These are phyloP conservation scores for Tragelaphus scriptus DNA, from an alignment of 2,113 vertebrate species.

Conservation along the genomic window DNA sequence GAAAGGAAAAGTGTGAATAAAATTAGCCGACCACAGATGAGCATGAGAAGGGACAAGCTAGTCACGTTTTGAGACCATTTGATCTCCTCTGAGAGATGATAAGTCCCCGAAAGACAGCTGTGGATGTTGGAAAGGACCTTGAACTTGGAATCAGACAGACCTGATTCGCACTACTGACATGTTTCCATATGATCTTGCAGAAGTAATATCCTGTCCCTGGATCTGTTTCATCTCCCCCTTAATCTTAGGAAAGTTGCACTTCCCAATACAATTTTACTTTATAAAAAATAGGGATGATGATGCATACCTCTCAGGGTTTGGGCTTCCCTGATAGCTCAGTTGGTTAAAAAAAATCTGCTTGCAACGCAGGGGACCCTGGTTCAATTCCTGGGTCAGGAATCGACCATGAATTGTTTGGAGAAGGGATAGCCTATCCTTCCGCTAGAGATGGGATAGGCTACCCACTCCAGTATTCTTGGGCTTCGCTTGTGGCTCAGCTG, in stretches of 20 bases:
- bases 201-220: background rate
- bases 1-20: background rate
- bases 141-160: background rate
- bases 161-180: background rate
- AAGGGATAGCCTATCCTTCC: background rate
- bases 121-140: background rate
- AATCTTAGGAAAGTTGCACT: background rate
- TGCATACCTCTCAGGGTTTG: background rate
- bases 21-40: background rate
- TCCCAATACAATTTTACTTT: background rate
- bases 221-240: background rate
- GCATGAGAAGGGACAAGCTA: background rate
- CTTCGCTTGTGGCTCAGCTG: background rate
- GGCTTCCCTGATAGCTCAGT: background rate
- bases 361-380: rapidly evolving
- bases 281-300: background rate
- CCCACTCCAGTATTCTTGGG: background rate
- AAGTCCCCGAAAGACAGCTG: background rate
- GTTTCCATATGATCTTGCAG: background rate
- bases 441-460: background rate
- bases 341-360: background rate
- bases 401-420: background rate
- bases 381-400: background rate
- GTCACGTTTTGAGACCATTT: background rate
- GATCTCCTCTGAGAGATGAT: background rate